Percentiles rank a stretch among this genome's conserved stretches.
phyloP scores from a whole-genome alignment of 2,888 invertebrate genomes.

The Scotopteryx bipunctaria region DNA sequence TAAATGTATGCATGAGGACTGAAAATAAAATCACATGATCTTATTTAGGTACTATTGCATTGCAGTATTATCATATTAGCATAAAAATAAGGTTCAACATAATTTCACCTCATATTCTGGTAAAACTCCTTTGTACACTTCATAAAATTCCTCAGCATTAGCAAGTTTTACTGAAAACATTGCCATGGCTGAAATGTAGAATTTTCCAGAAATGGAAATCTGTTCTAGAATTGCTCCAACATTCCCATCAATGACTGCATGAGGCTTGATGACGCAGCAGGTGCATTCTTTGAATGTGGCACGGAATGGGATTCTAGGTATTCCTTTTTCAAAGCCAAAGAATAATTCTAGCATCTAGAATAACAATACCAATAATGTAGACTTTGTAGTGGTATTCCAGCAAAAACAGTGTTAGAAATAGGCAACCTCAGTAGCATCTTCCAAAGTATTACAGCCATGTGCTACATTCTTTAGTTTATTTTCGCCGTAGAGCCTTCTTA shows the following conservation, averaged over 20 bases:
- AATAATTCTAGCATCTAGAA: constrained; percentile 65
- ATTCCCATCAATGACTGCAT: constrained; percentile 90
- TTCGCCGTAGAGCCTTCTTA: constrained; percentile 86
- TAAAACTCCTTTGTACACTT: constrained; percentile 94
- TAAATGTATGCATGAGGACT: constrained; percentile 92
- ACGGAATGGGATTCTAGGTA: constrained; percentile 62
- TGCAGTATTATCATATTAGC: too few species aligned
- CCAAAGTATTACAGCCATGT: constrained; percentile 86
- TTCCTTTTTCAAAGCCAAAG: constrained; percentile 64
- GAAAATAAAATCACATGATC: constrained; percentile 39
- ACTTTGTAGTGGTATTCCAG: background rate
- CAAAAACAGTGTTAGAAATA: background rate
- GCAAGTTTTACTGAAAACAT: constrained; percentile 89
- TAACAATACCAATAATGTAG: constrained; percentile 13
- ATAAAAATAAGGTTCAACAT: too few species aligned
- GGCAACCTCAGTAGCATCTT: constrained; percentile 77
- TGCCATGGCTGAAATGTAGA: constrained; percentile 90
- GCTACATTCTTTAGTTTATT: constrained; percentile 86
- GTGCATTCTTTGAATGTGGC: constrained; percentile 87
- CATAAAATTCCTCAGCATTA: constrained; percentile 94
- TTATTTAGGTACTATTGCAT: too few species aligned
- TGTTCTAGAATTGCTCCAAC: constrained; percentile 88
- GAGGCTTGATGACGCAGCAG: constrained; percentile 94
- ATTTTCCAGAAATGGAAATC: constrained; percentile 87
- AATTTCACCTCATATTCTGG: constrained; percentile 87